Evolutionary conservation across 2,797 vertebrate genomes (phyloP).

Genomic region (Thamnophis elegans): DNA sequence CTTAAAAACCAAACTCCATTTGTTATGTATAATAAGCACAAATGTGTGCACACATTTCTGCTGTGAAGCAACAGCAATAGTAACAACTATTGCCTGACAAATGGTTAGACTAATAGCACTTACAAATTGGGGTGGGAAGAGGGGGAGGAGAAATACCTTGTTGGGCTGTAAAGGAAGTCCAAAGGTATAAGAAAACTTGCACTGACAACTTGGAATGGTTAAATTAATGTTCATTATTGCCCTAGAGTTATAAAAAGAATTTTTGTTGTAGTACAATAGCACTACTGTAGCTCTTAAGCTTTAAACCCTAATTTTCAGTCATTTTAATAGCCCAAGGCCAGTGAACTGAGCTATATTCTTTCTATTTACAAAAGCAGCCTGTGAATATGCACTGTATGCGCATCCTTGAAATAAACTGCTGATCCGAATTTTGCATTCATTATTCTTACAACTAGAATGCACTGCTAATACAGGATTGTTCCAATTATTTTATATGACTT

Average conservation of each 20-base stretch:
- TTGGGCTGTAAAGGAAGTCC: slow-evolving; percentile 27
- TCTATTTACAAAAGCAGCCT: neutral
- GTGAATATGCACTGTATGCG: neutral
- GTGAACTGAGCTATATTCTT: slow-evolving; percentile 1
- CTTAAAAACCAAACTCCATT: neutral
- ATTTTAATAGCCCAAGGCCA: slow-evolving; percentile 17
- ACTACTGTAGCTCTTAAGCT: slow-evolving; percentile 3
- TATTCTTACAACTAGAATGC: slow-evolving; percentile 40
- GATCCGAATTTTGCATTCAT: slow-evolving; percentile 18
- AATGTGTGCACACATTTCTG: neutral
- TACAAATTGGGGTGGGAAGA: neutral
- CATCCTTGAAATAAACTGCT: slow-evolving; percentile 14
- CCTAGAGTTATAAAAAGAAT: slow-evolving; percentile 29
- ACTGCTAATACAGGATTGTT: slow-evolving; percentile 41
- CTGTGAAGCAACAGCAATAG: slow-evolving; percentile 40
- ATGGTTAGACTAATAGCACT: slow-evolving; percentile 22
- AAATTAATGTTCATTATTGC: slow-evolving; percentile 7
- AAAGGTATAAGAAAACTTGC: neutral
- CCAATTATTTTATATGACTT: slow-evolving; percentile 7
- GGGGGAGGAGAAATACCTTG: slow-evolving; percentile 14
- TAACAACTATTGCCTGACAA: slow-evolving; percentile 40
- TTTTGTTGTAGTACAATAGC: neutral
- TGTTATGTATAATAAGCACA: slow-evolving; percentile 10
- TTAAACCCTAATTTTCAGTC: neutral
- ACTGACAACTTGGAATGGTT: slow-evolving; percentile 27